Evolutionary conservation across 1,140 invertebrate genomes (phyloP).

Genomic region (Dendrolimus punctatus): DNA sequence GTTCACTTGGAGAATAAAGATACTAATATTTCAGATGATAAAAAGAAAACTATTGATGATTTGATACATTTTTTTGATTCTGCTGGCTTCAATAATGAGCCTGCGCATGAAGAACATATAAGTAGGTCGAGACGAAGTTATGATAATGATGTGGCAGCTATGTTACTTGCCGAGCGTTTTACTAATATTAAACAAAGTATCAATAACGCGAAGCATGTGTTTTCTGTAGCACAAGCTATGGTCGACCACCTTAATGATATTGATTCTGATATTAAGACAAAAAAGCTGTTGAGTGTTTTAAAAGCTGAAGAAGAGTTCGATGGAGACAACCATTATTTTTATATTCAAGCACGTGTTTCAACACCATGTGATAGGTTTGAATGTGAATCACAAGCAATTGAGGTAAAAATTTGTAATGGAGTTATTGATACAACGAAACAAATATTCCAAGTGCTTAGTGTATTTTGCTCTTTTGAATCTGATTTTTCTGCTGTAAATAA

Average conservation of each 20-base stretch:
- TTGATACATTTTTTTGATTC: slow-evolving; percentile 53
- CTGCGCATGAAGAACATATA: slow-evolving; percentile 8
- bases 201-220: slow-evolving; percentile 34
- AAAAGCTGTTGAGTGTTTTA: slow-evolving; percentile 30
- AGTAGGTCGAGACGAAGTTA: slow-evolving; percentile 38
- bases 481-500: slow-evolving; percentile 8
- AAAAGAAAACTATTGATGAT: slow-evolving; percentile 52
- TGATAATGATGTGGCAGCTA: slow-evolving; percentile 28
- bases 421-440: slow-evolving; percentile 29
- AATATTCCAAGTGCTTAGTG: slow-evolving; percentile 30
- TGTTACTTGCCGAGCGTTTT: slow-evolving; percentile 29
- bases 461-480: slow-evolving; percentile 34
- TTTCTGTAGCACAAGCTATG: slow-evolving; percentile 31
- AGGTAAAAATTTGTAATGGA: slow-evolving; percentile 38
- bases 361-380: slow-evolving; percentile 32
- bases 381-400: slow-evolving; percentile 23
- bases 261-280: slow-evolving; percentile 30
- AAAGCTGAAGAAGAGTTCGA: slow-evolving; percentile 42
- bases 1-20: not conserved
- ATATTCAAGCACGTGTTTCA: slow-evolving; percentile 35
- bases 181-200: slow-evolving; percentile 34
- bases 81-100: slow-evolving; percentile 28
- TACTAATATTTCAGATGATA: slow-evolving; percentile 15
- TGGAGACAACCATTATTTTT: slow-evolving; percentile 33
- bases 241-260: slow-evolving; percentile 48